Percentiles rank a stretch among this genome's conserved stretches.
Conservation (phyloP, 2,797 vertebrate genomes). For the Ptychobarbus kaznakovi region DNA sequence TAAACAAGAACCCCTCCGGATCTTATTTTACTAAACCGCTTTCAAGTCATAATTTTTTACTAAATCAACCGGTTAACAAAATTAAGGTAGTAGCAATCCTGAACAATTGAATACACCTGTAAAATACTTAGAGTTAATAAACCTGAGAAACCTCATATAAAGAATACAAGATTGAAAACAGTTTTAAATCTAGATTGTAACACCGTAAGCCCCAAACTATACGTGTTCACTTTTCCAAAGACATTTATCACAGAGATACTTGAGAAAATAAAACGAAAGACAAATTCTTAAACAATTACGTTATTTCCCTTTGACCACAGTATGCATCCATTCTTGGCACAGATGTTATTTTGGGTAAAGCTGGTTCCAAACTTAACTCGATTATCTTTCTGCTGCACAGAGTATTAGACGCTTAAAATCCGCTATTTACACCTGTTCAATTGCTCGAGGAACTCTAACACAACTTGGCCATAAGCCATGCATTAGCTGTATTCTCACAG, state of each 20-base stretch:
- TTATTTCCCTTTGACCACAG: slow-evolving; percentile 5
- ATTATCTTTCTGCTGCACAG: slow-evolving; percentile 61
- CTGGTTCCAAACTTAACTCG: slow-evolving; percentile 61
- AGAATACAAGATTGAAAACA: background rate
- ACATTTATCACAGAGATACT: background rate
- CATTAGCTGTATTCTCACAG: background rate
- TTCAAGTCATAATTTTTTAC: slow-evolving; percentile 46
- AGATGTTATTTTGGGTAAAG: slow-evolving; percentile 65
- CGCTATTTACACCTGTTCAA: slow-evolving; percentile 56
- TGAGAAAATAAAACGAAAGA: background rate
- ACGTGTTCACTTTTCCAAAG: background rate
- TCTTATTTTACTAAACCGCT: background rate
- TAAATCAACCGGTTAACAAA: background rate
- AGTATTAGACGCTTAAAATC: slow-evolving; percentile 61
- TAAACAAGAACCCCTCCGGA: background rate
- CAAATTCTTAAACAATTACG: background rate
- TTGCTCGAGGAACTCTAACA: background rate
- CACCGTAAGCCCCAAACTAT: background rate
- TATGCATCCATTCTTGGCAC: slow-evolving; percentile 32
- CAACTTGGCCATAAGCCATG: background rate
- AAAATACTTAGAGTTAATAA: background rate
- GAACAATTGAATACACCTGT: background rate
- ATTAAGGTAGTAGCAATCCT: background rate
- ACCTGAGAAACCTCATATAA: background rate
- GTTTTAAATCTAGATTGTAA: background rate